These are phyloP conservation scores for Brienomyrus brachyistius DNA, from an alignment of 2,113 vertebrate genomes.

Conservation along the genomic window DNA sequence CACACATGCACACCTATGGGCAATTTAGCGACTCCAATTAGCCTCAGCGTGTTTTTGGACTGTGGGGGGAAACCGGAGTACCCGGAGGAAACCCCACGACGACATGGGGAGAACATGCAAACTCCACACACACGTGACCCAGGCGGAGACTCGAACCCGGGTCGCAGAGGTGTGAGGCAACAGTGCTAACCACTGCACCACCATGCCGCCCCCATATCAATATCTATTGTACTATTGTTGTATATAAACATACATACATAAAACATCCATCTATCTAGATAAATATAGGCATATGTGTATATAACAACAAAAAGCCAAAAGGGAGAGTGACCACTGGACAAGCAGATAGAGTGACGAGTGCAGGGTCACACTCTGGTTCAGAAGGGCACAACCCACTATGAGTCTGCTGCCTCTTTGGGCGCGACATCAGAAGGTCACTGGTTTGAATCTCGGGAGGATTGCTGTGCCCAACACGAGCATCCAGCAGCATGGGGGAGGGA, in stretches of 20 bases:
- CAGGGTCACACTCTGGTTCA: neutral
- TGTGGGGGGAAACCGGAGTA: no score
- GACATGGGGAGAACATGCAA: no score
- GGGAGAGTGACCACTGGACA: neutral
- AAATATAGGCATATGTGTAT: no score
- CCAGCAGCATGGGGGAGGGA: neutral
- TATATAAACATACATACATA: neutral
- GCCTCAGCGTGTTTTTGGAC: no score
- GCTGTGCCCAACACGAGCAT: neutral
- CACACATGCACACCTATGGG: no score
- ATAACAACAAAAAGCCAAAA: neutral
- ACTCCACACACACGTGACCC: no score
- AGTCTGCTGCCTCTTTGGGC: neutral
- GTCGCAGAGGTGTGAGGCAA: no score
- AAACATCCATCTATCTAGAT: neutral
- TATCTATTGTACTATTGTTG: neutral
- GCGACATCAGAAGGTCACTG: neutral
- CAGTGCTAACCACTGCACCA: no score
- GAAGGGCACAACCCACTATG: neutral
- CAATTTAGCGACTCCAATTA: no score
- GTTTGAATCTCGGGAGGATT: neutral
- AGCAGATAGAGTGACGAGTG: neutral
- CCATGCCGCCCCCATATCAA: no score
- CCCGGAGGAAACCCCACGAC: no score
- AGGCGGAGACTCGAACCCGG: no score